Conservation (phyloP, 2,888 invertebrate genomes). For the Dynastes maya region DNA sequence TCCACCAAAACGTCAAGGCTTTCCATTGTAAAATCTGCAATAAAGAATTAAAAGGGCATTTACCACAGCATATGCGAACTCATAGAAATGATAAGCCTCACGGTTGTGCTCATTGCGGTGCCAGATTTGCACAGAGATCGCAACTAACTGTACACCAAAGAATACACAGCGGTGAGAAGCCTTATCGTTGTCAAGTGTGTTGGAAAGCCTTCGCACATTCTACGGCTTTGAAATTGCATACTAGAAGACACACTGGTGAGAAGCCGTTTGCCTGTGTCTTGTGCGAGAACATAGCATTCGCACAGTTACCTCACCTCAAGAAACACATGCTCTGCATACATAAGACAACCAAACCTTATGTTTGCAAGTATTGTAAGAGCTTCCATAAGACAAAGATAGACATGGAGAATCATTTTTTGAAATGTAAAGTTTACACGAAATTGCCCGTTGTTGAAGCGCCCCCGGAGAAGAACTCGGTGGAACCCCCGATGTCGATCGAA, state of each 20-base stretch:
- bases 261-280: slow-evolving; percentile 84
- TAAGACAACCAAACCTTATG: slow-evolving; percentile 84
- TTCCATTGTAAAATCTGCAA: slow-evolving; percentile 88
- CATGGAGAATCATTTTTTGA: slow-evolving; percentile 77
- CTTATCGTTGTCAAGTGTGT: slow-evolving; percentile 88
- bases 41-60: slow-evolving; percentile 84
- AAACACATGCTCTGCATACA: slow-evolving; percentile 91
- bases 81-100: slow-evolving; percentile 85
- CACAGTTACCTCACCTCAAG: slow-evolving; percentile 89
- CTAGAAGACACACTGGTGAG: slow-evolving; percentile 88
- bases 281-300: slow-evolving; percentile 82
- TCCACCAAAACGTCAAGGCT: slow-evolving; percentile 82
- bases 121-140: slow-evolving; percentile 87
- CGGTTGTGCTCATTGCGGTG: slow-evolving; percentile 84
- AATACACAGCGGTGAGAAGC: slow-evolving; percentile 88
- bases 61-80: slow-evolving; percentile 87
- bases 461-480: slow-evolving; percentile 62
- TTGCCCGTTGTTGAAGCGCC: slow-evolving; percentile 60
- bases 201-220: slow-evolving; percentile 87
- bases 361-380: slow-evolving; percentile 81
- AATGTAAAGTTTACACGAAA: slow-evolving; percentile 70
- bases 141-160: slow-evolving; percentile 88
- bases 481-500: slow-evolving; percentile 78
- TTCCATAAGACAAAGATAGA: slow-evolving; percentile 86
- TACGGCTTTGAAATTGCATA: slow-evolving; percentile 88